Base-by-base conservation (phyloP, 2,888 invertebrate genomes). In the Cheilosia variabilis region DNA sequence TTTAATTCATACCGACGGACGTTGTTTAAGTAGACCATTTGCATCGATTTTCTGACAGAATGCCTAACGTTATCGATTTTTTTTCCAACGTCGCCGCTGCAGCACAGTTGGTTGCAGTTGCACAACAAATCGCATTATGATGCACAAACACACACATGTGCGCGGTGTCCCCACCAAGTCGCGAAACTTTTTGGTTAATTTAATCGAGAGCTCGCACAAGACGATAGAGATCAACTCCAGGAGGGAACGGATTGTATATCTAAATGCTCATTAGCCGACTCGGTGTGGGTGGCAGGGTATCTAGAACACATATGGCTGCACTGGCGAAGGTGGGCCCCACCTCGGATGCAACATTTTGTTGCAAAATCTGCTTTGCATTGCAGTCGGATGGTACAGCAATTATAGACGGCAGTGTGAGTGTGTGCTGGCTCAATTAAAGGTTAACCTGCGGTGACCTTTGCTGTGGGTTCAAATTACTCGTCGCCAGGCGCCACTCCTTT, bases 41-140 rank as follows among this genome's bases (percentile, higher is more conserved):
- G 47, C 55, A 80, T 80, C 55, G 80, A 86, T 86, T 86, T 81
- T 41, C 63, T 62, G 19, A 53, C 58, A 63, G 34, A 57, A 57
- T 60, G 19, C 55, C 68, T 62, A 52, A 45, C 24, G 31, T 43
- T 62, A 78, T 84, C 58, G 75, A 69, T 79, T 84, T 79, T 84
- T 79, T 17, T n/a, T 24, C 41, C 55, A 4, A 69, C 69, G 66
- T 43, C 27, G 65, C 60, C 47, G 69, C 52, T 43, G 43, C 43
- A 45, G 19, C 19, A 47, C 47, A 47, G 47, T 47, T 47, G 27
- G 57, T 52, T 27, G 69, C 69, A 68, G 62, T 86, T 86, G 57
- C 81, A 86, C 77, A 86, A 86, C 72, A 76, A 81, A 86, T 86
- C 86, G 66, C 81, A 86, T 81, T 81, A 81, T 62, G 43, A 66